Evolutionary conservation across 2,797 vertebrate genomes (phyloP), one percentile per base, ranked within the genome.

Genomic region (Megalops cyprinoides): DNA sequence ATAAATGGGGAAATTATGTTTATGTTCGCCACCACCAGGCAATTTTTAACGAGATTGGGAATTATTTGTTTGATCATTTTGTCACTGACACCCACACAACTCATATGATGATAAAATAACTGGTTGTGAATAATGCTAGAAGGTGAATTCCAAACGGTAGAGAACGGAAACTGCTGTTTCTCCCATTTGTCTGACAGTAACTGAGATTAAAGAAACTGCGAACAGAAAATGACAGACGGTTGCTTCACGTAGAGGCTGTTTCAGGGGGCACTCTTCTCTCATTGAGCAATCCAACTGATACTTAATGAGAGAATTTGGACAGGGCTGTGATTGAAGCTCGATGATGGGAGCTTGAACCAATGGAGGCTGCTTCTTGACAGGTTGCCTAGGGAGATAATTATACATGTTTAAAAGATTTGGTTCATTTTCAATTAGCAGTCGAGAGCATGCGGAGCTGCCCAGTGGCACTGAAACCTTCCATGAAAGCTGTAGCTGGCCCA

Each of bases 81-180:
- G 42, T 49, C 65, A 39, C 49, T 23, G 14, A 56, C 34, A 28
- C 9, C 46, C 78, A 31, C 31, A 67, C 46, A 25, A 25, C 60
- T 79, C 77, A 31, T 46, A 37, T 37, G 58, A 78, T 58, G n/a
- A 65, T 69, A 46, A 44, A 44, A 78, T 46, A 78, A 78, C 55
- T 42, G 1, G 18, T 23, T 10, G 28, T 60, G 76, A 77, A 58
- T 77, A 44, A 77, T 77, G 55, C 76, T 77, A 60, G 60, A 77
- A 77, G 76, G 76, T 77, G 76, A 77, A 60, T 31, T n/a, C n/a
- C 23, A 77, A 37, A 77, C 46, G 76, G 60, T 28, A 39, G 10
- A 77, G 55, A 31, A 77, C 77, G 37, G 44, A 79, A 79, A 67
- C 37, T 53, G 55, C 39, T 60, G 76, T 79, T 69, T 67, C 12